Base-by-base conservation (phyloP, 2,888 invertebrate genomes). In the Protodeltote pygarga region DNA sequence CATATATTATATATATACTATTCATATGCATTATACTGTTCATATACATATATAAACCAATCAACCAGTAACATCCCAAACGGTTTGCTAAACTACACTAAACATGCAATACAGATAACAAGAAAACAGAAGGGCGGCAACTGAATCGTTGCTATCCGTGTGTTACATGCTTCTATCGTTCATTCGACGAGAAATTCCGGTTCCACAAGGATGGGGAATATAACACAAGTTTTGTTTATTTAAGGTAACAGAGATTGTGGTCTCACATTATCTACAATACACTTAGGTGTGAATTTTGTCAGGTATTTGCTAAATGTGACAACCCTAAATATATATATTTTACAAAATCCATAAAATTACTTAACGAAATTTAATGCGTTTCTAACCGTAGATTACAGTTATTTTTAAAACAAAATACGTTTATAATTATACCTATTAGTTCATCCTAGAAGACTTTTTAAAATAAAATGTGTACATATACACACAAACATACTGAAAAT, bases 91-190 rank as follows among this genome's bases (percentile, higher is more conserved):
- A 19, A 35, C n/a, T 11, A n/a, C 5, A 13, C 19, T 24, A 24
- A 23, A 14, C 28, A 76, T 59, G 73, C 73, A 61, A 72, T 64
- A 65, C 50, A 45, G 52, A 61, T 63, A 72, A 72, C 64, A 68
- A 69, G 54, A 55, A 54, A 49, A 54, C 45, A 52, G 29, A 62
- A 57, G 54, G 58, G 47, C 57, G 64, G 65, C 33, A 61, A 63
- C 42, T 45, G 53, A 46, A 57, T 37, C 48, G 34, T 57, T 60
- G 49, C 51, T 40, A 33, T 59, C 39, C 32, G 21, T 49, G 34
- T 39, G 35, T 37, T 27, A 41, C 29, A 31, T 29, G 37, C 6
- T 24, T 20, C 27, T 42, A 44, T 44, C 29, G 34, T 25, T 28
- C 27, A 41, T 41, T 49, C 15, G 20, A 50, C 6, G 34, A 27